Conservation (phyloP, 2,797 vertebrate species). For the Macropus fuliginosus region DNA sequence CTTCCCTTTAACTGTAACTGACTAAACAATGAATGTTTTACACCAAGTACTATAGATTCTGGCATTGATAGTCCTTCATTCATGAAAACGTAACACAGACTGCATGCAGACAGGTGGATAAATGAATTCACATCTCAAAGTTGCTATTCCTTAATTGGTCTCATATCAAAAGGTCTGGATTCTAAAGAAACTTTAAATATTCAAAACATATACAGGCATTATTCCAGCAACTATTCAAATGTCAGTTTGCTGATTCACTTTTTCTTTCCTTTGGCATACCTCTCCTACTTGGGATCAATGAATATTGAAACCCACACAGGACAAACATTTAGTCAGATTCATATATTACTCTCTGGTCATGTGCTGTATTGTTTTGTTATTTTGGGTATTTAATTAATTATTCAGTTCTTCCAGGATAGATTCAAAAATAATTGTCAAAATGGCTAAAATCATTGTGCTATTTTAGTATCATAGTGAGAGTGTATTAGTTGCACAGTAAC, state of each 20-base stretch:
- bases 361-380: neutral
- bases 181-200: slow-evolving; percentile 55
- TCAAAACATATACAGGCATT: slow-evolving; percentile 20
- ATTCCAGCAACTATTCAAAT: slow-evolving; percentile 49
- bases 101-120: slow-evolving; percentile 69
- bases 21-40: slow-evolving; percentile 51
- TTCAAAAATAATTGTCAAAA: neutral
- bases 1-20: slow-evolving; percentile 71
- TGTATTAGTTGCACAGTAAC: neutral
- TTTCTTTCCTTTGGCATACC: slow-evolving; percentile 23
- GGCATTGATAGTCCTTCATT: slow-evolving; percentile 61
- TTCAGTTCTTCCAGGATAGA: neutral
- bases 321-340: neutral
- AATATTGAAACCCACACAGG: neutral
- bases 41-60: slow-evolving; percentile 52
- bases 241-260: slow-evolving; percentile 44
- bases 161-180: slow-evolving; percentile 62
- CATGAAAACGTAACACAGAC: slow-evolving; percentile 65
- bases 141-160: slow-evolving; percentile 51
- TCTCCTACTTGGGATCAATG: slow-evolving; percentile 34
- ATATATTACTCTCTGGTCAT: neutral
- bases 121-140: slow-evolving; percentile 65
- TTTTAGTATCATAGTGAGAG: neutral
- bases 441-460: neutral
- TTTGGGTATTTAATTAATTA: neutral